Evolutionary conservation across 2,113 vertebrate species (phyloP).

Genomic region (Pseudorhombus dupliciocellatus): DNA sequence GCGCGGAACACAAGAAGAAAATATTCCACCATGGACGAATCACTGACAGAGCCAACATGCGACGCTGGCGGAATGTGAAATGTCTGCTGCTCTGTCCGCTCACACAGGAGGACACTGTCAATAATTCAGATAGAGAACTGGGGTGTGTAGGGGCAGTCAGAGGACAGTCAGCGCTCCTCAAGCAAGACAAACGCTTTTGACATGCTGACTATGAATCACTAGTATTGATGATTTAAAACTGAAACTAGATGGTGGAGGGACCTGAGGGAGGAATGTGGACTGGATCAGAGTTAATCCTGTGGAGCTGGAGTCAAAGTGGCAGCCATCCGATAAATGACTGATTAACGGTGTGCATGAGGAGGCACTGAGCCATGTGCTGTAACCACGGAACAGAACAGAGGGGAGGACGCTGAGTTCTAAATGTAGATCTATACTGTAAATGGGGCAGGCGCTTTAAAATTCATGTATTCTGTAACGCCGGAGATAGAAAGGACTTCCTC

Average conservation of each 20-base stretch:
- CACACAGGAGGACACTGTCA: conserved; percentile 41
- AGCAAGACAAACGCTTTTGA: background rate
- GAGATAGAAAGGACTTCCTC: conserved; percentile 9
- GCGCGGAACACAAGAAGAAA: too few relatives aligned
- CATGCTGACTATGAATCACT: too few relatives aligned
- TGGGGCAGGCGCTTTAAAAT: conserved; percentile 44
- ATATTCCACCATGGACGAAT: background rate
- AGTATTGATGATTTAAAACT: too few relatives aligned
- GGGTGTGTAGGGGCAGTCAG: conserved; percentile 2
- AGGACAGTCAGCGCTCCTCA: conserved; percentile 10
- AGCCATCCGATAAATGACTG: conserved; percentile 13
- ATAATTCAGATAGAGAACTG: conserved; percentile 59
- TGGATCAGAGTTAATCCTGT: conserved; percentile 5
- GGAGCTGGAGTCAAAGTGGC: background rate
- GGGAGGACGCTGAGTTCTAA: conserved; percentile 27
- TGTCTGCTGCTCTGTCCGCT: conserved; percentile 8
- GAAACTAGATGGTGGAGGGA: too few relatives aligned
- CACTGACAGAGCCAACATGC: background rate
- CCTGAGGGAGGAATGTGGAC: background rate
- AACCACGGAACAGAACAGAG: background rate
- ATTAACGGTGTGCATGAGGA: conserved; percentile 21
- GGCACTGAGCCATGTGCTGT: background rate
- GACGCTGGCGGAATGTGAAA: background rate
- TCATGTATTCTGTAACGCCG: conserved; percentile 35
- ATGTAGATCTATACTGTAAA: conserved; percentile 17